These are phyloP conservation scores for Pilophorus perplexus DNA, from an alignment of 2,888 invertebrate genomes.

Conservation along the genomic window DNA sequence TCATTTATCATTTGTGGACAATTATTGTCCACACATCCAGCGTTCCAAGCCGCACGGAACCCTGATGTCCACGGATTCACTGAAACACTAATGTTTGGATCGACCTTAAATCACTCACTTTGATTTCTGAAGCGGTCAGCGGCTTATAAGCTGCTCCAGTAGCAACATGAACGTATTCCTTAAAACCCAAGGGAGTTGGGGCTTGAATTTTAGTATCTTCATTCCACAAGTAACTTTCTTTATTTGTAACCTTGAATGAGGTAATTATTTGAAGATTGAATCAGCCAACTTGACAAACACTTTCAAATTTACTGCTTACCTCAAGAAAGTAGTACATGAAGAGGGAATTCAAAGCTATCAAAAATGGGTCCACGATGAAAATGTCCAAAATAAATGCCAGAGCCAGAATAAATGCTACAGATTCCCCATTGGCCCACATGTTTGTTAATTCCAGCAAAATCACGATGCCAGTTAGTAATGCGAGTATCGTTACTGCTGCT, in stretches of 20 bases:
- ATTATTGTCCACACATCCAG: too few species aligned
- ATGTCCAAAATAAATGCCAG: slow-evolving; percentile 9
- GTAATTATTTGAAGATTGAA: background rate
- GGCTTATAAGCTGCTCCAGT: too few species aligned
- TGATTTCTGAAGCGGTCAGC: too few species aligned
- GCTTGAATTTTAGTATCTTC: slow-evolving; percentile 11
- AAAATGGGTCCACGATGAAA: background rate
- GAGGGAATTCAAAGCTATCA: slow-evolving; percentile 1
- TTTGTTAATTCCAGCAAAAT: background rate
- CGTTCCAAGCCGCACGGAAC: too few species aligned
- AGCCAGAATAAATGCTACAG: background rate
- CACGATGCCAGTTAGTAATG: background rate
- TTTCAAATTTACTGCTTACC: too few species aligned
- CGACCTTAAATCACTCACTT: too few species aligned
- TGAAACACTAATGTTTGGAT: too few species aligned
- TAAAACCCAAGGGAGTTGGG: too few species aligned
- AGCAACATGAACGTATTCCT: too few species aligned
- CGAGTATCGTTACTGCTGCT: background rate
- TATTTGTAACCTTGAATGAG: slow-evolving; percentile 7
- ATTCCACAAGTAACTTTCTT: slow-evolving; percentile 28
- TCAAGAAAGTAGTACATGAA: background rate
- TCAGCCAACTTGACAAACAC: background rate
- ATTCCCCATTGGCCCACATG: background rate
- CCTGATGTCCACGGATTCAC: too few species aligned
- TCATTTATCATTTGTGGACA: too few species aligned